Evolutionary conservation across 92 coral and sea anemone species (phyloP), one percentile per base, ranked within the genome.

Genomic region (Epizoanthus fatuus): DNA sequence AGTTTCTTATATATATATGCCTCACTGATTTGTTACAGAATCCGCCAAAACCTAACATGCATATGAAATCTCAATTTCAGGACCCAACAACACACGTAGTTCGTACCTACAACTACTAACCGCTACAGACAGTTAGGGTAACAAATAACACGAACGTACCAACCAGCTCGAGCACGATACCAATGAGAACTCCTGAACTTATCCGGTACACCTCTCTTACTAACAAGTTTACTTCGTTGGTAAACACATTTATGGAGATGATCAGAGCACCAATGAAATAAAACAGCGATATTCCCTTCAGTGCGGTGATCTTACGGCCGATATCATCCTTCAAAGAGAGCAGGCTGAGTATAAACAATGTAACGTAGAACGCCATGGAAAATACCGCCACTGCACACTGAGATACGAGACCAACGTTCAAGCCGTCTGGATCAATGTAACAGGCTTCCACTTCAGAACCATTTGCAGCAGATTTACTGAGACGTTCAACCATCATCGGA

Each of bases 241-340:
- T 62, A 22, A 62, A 62, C 35, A 62, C 67, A 35, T 62, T 62
- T 62, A 62, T 62, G 67, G 67, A 62, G 39, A 62, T 62, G 67
- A 62, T 20, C 39, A 62, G 67, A 22, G 39, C 32, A 20, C 39
- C 67, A 22, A 62, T 8, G 13, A 62, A 13, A 35, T 20, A 62
- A 7, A 62, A 5, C 67, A 62, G 67, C 67, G 67, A 62, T 62
- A 35, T 62, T 25, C 39, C 38, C n/a, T 62, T 62, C 67, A n/a
- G 10, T 22, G 67, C 25, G 67, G 67, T 35, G 67, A 25, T 25
- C 14, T 1, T 8, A 25, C 67, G 39, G 16, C 38, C 39, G 32
- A 25, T 19, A 14, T 62, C 67, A 25, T 25, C 32, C 67, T 4
- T 62, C 37, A 25, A 62, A 12, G 67, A 62, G 67, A 13, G 13